Conservation (phyloP, 2,797 vertebrate species). For the Trachops cirrhosus region DNA sequence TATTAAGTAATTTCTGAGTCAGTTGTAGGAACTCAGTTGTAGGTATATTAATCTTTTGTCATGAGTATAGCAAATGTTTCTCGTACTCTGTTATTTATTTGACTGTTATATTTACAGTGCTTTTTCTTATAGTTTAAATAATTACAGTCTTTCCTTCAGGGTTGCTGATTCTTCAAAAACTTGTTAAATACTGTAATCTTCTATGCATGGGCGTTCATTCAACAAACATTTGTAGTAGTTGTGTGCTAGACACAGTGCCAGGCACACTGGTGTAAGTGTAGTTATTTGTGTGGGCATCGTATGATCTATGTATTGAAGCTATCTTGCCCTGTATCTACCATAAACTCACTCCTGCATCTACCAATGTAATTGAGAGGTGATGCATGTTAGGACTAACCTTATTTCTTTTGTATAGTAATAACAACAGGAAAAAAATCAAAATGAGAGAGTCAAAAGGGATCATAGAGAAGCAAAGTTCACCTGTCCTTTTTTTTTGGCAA, state of each 20-base stretch:
- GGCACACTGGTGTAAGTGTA: background rate
- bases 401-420: background rate
- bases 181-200: background rate
- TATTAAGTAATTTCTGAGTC: background rate
- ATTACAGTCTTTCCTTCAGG: background rate
- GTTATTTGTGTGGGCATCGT: background rate
- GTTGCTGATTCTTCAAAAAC: background rate
- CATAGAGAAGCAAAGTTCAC: background rate
- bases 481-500: background rate
- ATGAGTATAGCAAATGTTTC: background rate
- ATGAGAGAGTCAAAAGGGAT: background rate
- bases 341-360: background rate
- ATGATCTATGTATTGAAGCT: background rate
- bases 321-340: background rate
- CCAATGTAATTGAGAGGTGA: background rate
- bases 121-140: background rate
- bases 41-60: background rate
- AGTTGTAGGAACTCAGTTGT: background rate
- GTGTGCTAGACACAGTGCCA: background rate
- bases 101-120: background rate
- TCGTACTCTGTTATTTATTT: background rate
- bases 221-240: background rate
- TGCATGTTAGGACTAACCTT: background rate
- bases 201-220: background rate
- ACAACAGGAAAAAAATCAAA: background rate